phyloP scores from a whole-genome alignment of 2,797 vertebrate genomes.

The Oryzias sinensis region DNA sequence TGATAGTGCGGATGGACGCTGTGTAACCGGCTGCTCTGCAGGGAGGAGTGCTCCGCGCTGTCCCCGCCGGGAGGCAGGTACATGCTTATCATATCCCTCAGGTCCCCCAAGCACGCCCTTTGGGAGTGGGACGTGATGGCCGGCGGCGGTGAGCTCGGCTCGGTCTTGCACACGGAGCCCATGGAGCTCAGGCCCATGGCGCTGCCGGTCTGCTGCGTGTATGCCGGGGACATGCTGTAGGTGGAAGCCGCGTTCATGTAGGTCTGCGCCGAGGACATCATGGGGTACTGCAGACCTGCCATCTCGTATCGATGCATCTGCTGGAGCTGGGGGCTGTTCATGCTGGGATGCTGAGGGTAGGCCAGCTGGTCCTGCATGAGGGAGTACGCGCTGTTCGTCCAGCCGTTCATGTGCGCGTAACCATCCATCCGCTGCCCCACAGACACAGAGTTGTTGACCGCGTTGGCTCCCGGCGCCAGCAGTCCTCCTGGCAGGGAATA shows the following conservation, averaged over 20 bases:
- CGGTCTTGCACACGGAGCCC: constrained; percentile 93
- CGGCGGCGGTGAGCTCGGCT: constrained; percentile 94
- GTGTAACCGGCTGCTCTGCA: constrained; percentile 92
- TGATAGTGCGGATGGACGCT: constrained; percentile 98
- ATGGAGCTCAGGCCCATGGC: constrained; percentile 92
- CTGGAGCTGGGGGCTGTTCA: constrained; percentile 93
- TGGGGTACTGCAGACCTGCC: constrained; percentile 95
- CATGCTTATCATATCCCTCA: constrained; percentile 99
- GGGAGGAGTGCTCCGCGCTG: constrained; percentile 86
- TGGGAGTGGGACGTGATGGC: constrained; percentile 95
- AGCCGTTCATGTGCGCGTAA: constrained; percentile 97
- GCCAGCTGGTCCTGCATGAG: constrained; percentile 97
- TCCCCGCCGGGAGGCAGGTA: constrained; percentile 98
- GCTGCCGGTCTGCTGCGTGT: constrained; percentile 87
- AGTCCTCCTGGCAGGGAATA: constrained; percentile 92
- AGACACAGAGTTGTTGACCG: constrained; percentile 87
- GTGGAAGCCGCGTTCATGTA: constrained; percentile 97
- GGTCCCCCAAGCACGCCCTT: constrained; percentile 94
- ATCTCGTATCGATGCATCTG: constrained; percentile 99
- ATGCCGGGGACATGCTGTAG: constrained; percentile 89
- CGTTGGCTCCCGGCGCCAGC: constrained; percentile 82
- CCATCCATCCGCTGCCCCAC: constrained; percentile 96
- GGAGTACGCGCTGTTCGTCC: constrained; percentile 97
- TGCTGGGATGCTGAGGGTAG: constrained; percentile 92
- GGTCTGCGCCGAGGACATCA: constrained; percentile 96